Conservation (phyloP, 2,888 invertebrate species). For the Stenotaenia linearis region DNA sequence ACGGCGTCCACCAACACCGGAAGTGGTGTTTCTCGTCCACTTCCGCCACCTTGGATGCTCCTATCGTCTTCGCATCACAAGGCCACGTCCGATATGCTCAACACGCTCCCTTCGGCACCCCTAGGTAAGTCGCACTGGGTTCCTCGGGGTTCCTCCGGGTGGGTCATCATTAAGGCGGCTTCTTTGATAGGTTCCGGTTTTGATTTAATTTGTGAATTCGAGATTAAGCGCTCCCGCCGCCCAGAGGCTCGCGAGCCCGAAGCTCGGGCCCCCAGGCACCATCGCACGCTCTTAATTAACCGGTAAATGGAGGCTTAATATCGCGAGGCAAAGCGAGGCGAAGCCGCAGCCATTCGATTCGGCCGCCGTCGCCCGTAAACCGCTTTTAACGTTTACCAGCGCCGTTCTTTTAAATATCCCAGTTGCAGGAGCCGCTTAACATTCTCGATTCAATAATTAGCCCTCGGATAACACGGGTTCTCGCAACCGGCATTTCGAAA, state of each 20-base stretch:
- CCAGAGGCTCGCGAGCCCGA: slow-evolving; percentile 13
- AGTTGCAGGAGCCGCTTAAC: too few species aligned
- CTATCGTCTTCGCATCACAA: neutral
- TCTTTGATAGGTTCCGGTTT: slow-evolving; percentile 40
- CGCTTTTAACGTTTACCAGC: neutral
- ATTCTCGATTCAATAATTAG: too few species aligned
- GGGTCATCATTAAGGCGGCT: slow-evolving; percentile 39
- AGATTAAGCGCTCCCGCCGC: slow-evolving; percentile 39
- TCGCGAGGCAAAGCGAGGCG: neutral
- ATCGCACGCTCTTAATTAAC: slow-evolving; percentile 36
- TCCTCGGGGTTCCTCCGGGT: slow-evolving; percentile 37
- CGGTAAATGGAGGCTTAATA: slow-evolving; percentile 26
- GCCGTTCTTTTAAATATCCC: neutral
- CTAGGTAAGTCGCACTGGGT: slow-evolving; percentile 35
- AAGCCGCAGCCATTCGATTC: neutral
- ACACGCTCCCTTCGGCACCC: slow-evolving; percentile 20
- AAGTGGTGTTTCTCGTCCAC: neutral
- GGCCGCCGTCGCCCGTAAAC: neutral
- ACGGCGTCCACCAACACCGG: neutral
- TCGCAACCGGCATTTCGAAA: too few species aligned
- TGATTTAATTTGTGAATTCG: slow-evolving; percentile 42
- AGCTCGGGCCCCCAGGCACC: slow-evolving; percentile 36
- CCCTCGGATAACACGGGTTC: too few species aligned
- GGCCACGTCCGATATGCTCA: neutral
- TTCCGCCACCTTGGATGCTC: neutral